Evolutionary conservation across 1,140 invertebrate genomes (phyloP).

Genomic region (Linepithema humile): DNA sequence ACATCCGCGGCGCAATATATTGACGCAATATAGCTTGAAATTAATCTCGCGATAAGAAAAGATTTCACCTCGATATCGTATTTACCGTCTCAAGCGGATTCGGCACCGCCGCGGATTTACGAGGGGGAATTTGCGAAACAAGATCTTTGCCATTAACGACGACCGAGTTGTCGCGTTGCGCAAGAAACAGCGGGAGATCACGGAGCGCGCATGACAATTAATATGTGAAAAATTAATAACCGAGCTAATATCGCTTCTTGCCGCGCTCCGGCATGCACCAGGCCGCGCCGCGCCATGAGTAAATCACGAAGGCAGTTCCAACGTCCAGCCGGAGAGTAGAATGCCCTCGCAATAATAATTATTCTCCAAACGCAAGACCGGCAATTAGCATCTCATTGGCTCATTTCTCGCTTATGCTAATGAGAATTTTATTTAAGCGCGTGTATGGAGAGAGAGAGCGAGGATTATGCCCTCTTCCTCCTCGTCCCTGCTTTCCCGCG

Average conservation of each 20-base stretch:
- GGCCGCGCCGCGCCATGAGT: not conserved
- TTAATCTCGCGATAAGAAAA: conserved; percentile 43
- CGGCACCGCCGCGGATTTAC: not conserved
- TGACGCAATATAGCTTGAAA: not conserved
- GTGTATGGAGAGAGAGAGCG: conserved; percentile 67
- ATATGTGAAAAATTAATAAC: conserved; percentile 44
- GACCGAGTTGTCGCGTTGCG: not conserved
- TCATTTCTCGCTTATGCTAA: conserved; percentile 79
- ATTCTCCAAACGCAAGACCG: conserved; percentile 73
- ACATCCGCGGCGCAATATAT: conserved; percentile 11
- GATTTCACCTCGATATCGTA: conserved; percentile 16
- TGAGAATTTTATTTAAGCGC: conserved; percentile 78
- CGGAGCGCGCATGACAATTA: conserved; percentile 12
- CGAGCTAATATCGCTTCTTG: conserved; percentile 8
- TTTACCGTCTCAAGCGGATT: not conserved
- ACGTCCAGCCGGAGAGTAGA: conserved; percentile 39
- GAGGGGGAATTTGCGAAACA: not conserved
- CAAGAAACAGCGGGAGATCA: not conserved
- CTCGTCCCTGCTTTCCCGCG: conserved; percentile 41
- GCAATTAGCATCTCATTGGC: conserved; percentile 82
- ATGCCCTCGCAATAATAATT: conserved; percentile 73
- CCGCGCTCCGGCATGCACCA: not conserved
- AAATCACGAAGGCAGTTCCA: conserved; percentile 42
- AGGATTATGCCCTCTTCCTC: conserved; percentile 27
- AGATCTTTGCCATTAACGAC: not conserved